A percentile compares a stretch with the other conserved stretches of the same genome.
Evolutionary conservation across 2,113 vertebrate genomes (phyloP).

Genomic region (Colius striatus): DNA sequence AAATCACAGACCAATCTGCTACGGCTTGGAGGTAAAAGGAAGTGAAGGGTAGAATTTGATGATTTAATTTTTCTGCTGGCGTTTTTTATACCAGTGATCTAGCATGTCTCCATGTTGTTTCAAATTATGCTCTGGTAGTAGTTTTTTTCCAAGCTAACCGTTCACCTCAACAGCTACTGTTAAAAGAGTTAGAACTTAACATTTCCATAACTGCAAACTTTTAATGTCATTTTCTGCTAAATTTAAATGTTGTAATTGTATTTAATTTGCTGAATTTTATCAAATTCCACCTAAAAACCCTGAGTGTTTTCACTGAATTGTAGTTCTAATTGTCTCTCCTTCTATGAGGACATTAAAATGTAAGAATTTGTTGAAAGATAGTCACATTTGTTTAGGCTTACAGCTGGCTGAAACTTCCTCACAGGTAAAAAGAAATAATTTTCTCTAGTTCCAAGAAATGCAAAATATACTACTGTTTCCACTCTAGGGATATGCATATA

Average conservation of each 20-base stretch:
- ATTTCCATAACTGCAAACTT: not conserved
- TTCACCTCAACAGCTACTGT: not conserved
- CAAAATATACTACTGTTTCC: not conserved
- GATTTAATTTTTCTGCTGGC: not conserved
- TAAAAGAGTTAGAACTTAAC: not conserved
- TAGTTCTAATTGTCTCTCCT: not conserved
- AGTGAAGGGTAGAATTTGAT: not conserved
- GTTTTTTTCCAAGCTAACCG: not conserved
- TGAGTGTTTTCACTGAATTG: not conserved
- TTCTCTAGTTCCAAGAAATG: not conserved
- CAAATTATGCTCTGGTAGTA: not conserved
- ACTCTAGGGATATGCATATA: not conserved
- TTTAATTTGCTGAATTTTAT: not conserved
- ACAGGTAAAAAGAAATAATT: not conserved
- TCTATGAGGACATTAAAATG: not conserved
- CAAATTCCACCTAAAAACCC: not conserved
- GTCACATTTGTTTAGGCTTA: not conserved
- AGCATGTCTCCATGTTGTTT: not conserved
- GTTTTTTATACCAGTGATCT: not conserved
- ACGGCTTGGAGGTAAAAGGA: not conserved
- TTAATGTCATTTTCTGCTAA: not conserved
- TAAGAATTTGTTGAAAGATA: not conserved
- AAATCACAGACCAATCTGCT: not conserved
- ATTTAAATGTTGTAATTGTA: not conserved
- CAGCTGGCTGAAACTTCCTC: not conserved